Base-by-base conservation (phyloP, 2,113 vertebrate genomes). In the Hydropotes inermis region DNA sequence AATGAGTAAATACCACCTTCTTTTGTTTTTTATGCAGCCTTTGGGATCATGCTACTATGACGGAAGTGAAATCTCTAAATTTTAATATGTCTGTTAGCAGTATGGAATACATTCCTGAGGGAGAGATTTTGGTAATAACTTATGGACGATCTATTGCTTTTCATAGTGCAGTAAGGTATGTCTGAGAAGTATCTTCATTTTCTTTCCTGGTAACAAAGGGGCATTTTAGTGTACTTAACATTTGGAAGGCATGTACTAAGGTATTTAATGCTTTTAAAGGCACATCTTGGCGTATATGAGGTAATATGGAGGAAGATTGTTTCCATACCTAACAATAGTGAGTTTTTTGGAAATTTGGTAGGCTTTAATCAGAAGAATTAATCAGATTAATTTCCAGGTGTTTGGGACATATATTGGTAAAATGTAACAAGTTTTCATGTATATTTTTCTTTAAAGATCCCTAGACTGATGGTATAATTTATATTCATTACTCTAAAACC, bases 101-200 rank as follows among this genome's bases (percentile, higher is more conserved):
- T 98, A 99, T 99, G 99, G 99, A 99, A 94, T 99, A 99, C 54
- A 97, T 99, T 98, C 99, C 99, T 67, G 99, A 99, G 82, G 99
- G 99, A 83, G 99, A 99, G 98, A 98, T 99, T 47, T 98, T 99
- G 39, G 99, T 99, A 82, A 99, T 99, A 98, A 99, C 99, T 17
- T 99, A 99, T 0, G 99, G 99, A 81, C 99, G 99, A 97, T 99
- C 99, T 11, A 99, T 99, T n/a, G 99, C 99, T 83, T 99, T 99
- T 98, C 99, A 99, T 98, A 99, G 99, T 36, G 99, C 99, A 93
- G 98, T 99, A 95, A 99, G 99, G 99, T 99, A 98, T 92, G 98
- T 98, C 47, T 4, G 76, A 84, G 39, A 91, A 86, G 61, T 78
- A 47, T 12, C 27, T 82, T 76, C 28, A 23, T 82, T 89, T 91